phyloP scores from a whole-genome alignment of 30 jellyfish, hydroid and myxozoan genomes.

The Chrysaora quinquecirrha region DNA sequence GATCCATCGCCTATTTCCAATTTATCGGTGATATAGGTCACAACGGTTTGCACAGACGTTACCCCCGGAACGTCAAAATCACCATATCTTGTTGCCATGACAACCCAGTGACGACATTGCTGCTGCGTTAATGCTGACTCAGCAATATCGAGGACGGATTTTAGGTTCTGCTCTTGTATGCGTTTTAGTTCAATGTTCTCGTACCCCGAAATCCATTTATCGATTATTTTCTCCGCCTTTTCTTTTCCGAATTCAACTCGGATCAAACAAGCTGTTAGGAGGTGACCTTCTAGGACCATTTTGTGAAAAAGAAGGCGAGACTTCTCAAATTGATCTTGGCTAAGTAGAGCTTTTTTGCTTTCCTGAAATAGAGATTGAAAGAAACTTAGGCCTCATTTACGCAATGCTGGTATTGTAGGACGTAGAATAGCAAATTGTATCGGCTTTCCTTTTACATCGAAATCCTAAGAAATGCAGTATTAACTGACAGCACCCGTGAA shows the following conservation, averaged over 20 bases:
- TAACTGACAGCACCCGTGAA: too few relatives aligned
- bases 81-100: conserved; percentile 70
- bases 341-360: conserved; percentile 60
- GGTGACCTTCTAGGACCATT: conserved; percentile 56
- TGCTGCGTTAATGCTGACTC: conserved; percentile 58
- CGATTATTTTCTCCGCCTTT: conserved; percentile 52
- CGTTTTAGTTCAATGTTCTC: conserved; percentile 47
- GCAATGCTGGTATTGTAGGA: too few relatives aligned
- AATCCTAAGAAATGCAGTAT: too few relatives aligned
- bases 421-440: too few relatives aligned
- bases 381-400: too few relatives aligned
- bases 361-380: conserved; percentile 35
- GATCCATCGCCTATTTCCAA: conserved; percentile 64
- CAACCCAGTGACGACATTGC: conserved; percentile 76
- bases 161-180: conserved; percentile 53
- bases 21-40: conserved; percentile 58
- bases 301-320: conserved; percentile 49
- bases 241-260: conserved; percentile 57
- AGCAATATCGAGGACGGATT: conserved; percentile 71
- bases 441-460: too few relatives aligned
- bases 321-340: conserved; percentile 59
- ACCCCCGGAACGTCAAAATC: conserved; percentile 58
- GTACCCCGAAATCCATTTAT: conserved; percentile 76
- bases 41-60: conserved; percentile 20
- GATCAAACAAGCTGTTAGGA: conserved; percentile 62